Percentiles rank a stretch among this genome's conserved stretches.
Evolutionary conservation across 2,113 vertebrate species (phyloP).

Genomic region (Hemiprocne comata): DNA sequence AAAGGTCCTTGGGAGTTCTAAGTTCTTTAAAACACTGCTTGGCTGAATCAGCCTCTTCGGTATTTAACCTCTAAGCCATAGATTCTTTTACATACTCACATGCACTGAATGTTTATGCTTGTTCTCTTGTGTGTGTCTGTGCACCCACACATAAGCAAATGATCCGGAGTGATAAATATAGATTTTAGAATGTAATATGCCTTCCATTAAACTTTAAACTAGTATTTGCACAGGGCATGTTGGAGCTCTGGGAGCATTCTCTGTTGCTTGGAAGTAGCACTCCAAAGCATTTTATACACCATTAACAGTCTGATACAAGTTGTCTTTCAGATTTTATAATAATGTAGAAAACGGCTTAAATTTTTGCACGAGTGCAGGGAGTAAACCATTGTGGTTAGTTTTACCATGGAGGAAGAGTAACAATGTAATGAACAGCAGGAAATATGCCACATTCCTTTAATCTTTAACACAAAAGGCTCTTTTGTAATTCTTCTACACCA

Average conservation of each 20-base stretch:
- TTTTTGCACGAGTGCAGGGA: not conserved
- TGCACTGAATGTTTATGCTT: not conserved
- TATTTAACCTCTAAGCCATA: not conserved
- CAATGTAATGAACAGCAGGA: not conserved
- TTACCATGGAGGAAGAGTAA: not conserved
- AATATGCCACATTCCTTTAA: not conserved
- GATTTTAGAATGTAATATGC: not conserved
- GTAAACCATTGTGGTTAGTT: not conserved
- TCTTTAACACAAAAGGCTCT: not conserved
- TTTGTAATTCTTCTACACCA: not conserved
- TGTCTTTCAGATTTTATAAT: not conserved
- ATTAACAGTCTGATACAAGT: not conserved
- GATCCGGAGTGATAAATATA: not conserved
- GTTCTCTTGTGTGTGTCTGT: not conserved
- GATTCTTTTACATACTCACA: not conserved
- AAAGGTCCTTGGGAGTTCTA: not conserved
- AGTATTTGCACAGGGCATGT: not conserved
- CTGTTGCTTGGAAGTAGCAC: not conserved
- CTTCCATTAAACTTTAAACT: not conserved
- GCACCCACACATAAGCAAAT: not conserved
- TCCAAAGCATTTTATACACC: not conserved
- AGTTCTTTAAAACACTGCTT: not conserved
- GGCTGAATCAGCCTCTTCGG: not conserved
- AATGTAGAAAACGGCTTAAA: not conserved
- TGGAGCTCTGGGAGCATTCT: not conserved